These are phyloP conservation scores for Furcula furcula DNA, from an alignment of 2,888 invertebrate genomes.

Conservation along the genomic window DNA sequence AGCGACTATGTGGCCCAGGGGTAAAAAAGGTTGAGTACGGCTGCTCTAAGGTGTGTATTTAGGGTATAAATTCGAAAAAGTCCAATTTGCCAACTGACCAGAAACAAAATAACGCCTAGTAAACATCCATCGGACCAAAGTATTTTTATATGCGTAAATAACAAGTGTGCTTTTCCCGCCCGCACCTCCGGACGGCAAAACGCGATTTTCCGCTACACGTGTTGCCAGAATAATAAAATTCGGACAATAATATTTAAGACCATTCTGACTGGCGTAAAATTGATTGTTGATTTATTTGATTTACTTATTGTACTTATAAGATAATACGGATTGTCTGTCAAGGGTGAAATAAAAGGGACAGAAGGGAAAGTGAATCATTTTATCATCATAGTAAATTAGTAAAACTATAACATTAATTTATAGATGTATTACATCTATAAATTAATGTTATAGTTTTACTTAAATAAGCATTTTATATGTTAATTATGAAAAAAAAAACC, in stretches of 20 bases:
- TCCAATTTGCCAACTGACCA: background rate
- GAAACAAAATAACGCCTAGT: slow-evolving; percentile 15
- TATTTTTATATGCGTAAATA: slow-evolving; percentile 40
- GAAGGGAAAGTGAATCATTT: too few species aligned
- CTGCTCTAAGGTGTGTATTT: too few species aligned
- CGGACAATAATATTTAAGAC: slow-evolving; percentile 56
- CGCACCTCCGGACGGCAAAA: slow-evolving; percentile 44
- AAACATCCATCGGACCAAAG: slow-evolving; percentile 33
- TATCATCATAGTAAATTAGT: too few species aligned
- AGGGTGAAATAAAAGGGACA: too few species aligned
- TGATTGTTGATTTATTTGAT: slow-evolving; percentile 72
- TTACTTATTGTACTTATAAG: too few species aligned
- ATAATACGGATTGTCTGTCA: slow-evolving; percentile 3
- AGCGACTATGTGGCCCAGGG: too few species aligned
- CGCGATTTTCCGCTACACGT: slow-evolving; percentile 73
- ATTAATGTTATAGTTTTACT: too few species aligned
- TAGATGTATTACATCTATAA: too few species aligned
- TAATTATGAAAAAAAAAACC: too few species aligned
- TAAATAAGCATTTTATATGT: too few species aligned
- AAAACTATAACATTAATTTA: too few species aligned
- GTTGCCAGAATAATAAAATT: slow-evolving; percentile 65
- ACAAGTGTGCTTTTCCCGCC: slow-evolving; percentile 50
- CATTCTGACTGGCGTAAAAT: slow-evolving; percentile 69
- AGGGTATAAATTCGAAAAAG: background rate
- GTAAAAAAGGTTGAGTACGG: too few species aligned